phyloP scores from a whole-genome alignment of 1,140 invertebrate species.

The Drosophila tristis region DNA sequence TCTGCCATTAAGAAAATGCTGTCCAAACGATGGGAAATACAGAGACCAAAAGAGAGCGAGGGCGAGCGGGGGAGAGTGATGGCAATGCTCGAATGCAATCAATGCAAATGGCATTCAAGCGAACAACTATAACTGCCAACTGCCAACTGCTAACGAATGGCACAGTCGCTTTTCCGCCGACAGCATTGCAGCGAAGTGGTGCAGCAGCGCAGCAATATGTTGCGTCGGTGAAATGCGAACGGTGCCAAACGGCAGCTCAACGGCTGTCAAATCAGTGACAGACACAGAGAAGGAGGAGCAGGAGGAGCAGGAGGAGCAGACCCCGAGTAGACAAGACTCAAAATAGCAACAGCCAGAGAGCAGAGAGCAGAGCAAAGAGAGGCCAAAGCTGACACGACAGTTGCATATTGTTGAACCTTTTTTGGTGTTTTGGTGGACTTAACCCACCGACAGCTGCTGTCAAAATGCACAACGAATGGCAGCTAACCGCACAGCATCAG shows the following conservation, averaged over 20 bases:
- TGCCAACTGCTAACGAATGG: too few relatives aligned
- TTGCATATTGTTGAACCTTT: slow-evolving; percentile 31
- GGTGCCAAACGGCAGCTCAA: too few relatives aligned
- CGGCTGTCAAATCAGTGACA: too few relatives aligned
- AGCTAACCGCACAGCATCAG: slow-evolving; percentile 3
- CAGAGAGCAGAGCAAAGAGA: not conserved
- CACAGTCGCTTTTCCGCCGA: too few relatives aligned
- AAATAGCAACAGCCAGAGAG: not conserved
- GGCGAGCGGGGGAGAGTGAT: not conserved
- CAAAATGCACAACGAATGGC: slow-evolving; percentile 33
- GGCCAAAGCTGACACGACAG: slow-evolving; percentile 1
- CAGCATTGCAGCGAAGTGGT: too few relatives aligned
- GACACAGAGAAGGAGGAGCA: too few relatives aligned
- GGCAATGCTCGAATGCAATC: slow-evolving; percentile 24
- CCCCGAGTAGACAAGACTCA: too few relatives aligned
- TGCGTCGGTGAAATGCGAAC: too few relatives aligned
- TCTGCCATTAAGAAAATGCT: too few relatives aligned
- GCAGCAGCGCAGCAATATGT: not conserved
- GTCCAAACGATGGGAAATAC: too few relatives aligned
- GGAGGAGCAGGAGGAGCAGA: too few relatives aligned
- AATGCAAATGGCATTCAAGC: slow-evolving; percentile 24
- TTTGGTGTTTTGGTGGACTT: slow-evolving; percentile 20
- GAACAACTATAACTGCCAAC: not conserved
- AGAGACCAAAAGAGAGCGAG: too few relatives aligned
- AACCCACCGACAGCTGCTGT: slow-evolving; percentile 45